phyloP scores from a whole-genome alignment of 1,140 invertebrate genomes.

The Heliconius congener region DNA sequence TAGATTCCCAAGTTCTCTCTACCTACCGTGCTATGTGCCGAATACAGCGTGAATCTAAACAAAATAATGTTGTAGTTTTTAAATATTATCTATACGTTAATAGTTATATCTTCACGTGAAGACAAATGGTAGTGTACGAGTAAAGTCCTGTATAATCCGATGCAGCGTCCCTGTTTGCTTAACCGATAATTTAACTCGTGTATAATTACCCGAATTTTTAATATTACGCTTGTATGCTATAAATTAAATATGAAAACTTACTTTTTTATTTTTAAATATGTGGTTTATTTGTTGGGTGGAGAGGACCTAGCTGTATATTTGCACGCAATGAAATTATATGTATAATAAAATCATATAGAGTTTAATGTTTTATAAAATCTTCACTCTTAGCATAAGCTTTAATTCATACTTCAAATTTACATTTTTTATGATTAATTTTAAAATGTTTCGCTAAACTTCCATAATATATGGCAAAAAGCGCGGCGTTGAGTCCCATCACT shows the following conservation, averaged over 20 bases:
- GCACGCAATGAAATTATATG: no score
- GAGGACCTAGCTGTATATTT: background rate
- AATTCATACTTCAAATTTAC: no score
- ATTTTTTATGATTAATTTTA: no score
- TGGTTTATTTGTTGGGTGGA: no score
- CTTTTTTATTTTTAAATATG: background rate
- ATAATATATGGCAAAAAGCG: no score
- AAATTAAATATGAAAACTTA: background rate
- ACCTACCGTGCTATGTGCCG: background rate
- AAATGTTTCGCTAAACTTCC: no score
- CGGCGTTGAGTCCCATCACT: no score
- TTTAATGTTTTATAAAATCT: no score
- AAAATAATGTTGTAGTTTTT: background rate
- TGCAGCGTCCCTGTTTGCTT: background rate
- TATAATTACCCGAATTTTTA: slow-evolving; percentile 14
- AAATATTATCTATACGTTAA: background rate
- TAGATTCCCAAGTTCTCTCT: background rate
- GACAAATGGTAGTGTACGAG: background rate
- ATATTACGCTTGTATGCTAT: background rate
- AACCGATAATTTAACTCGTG: background rate
- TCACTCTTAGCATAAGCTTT: no score
- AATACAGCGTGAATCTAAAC: background rate
- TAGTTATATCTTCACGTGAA: background rate
- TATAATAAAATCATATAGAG: no score
- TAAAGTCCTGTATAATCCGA: background rate